Evolutionary conservation across 2,888 invertebrate species (phyloP).

Genomic region (Xestia sexstrigata): DNA sequence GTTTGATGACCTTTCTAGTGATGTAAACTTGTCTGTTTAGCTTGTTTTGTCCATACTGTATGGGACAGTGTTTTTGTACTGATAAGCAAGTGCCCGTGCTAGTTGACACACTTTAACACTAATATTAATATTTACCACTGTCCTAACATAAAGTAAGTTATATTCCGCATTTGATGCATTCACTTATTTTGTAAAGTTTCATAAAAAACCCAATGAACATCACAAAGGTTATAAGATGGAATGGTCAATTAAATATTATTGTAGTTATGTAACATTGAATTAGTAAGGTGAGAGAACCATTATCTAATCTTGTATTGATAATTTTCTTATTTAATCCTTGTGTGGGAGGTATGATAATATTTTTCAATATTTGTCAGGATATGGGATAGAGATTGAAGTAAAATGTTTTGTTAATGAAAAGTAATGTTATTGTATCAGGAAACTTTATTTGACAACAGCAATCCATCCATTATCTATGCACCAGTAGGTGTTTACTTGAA

Average conservation of each 20-base stretch:
- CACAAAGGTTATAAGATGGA: constrained; percentile 22
- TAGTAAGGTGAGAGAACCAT: constrained; percentile 28
- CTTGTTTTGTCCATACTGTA: not conserved
- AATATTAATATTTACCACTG: not conserved
- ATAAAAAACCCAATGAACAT: not conserved
- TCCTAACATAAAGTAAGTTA: not conserved
- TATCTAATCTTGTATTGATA: constrained; percentile 48
- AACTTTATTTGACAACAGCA: constrained; percentile 81
- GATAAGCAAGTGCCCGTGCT: constrained; percentile 29
- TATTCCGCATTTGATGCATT: constrained; percentile 9
- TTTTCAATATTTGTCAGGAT: constrained; percentile 15
- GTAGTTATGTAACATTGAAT: constrained; percentile 23
- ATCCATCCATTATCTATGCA: constrained; percentile 69
- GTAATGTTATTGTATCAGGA: constrained; percentile 57
- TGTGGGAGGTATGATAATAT: constrained; percentile 23
- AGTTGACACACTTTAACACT: constrained; percentile 15
- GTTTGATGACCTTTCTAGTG: constrained; percentile 42
- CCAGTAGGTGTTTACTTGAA: constrained; percentile 59
- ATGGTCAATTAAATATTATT: constrained; percentile 10
- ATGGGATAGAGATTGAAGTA: constrained; percentile 24
- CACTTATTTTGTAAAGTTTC: not conserved
- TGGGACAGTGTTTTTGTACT: constrained; percentile 33
- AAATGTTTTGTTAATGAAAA: constrained; percentile 47
- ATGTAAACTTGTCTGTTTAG: constrained; percentile 23
- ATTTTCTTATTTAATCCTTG: constrained; percentile 19